These are phyloP conservation scores for Phoenicopterus ruber DNA, from an alignment of 2,113 vertebrate genomes.

Conservation along the genomic window DNA sequence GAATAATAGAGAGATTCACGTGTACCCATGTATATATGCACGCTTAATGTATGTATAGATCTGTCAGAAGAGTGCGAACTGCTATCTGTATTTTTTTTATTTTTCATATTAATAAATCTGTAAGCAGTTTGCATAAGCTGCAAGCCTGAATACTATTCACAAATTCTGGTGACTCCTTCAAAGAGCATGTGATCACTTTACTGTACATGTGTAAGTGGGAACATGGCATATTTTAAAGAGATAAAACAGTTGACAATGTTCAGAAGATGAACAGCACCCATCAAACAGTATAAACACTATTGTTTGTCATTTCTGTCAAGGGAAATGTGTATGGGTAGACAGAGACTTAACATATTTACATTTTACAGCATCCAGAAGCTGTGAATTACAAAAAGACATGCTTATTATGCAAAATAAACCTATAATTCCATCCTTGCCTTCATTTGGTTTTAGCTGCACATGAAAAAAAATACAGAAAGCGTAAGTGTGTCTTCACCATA, in stretches of 20 bases:
- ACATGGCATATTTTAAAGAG: neutral
- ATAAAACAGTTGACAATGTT: constrained; percentile 14
- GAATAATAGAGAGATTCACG: neutral
- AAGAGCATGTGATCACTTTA: neutral
- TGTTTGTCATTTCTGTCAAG: constrained; percentile 23
- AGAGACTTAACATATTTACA: constrained; percentile 19
- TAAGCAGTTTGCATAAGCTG: neutral
- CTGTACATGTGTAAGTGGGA: neutral
- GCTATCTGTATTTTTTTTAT: neutral
- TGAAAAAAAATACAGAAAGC: neutral
- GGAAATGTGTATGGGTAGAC: neutral
- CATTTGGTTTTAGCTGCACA: neutral
- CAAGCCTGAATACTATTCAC: neutral
- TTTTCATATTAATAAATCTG: constrained; percentile 1
- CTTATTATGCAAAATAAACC: constrained; percentile 33
- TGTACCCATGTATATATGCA: neutral
- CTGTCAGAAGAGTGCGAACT: neutral
- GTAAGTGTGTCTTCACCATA: neutral
- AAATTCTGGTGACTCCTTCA: neutral
- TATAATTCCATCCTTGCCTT: neutral
- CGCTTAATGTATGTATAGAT: neutral
- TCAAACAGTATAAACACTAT: neutral
- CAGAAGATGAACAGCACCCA: constrained; percentile 13
- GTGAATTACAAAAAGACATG: constrained; percentile 21
- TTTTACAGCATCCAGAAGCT: constrained; percentile 17